These are phyloP conservation scores for Caenorhabditis macrosperma DNA, from an alignment of 2,888 invertebrate species.

Conservation along the genomic window DNA sequence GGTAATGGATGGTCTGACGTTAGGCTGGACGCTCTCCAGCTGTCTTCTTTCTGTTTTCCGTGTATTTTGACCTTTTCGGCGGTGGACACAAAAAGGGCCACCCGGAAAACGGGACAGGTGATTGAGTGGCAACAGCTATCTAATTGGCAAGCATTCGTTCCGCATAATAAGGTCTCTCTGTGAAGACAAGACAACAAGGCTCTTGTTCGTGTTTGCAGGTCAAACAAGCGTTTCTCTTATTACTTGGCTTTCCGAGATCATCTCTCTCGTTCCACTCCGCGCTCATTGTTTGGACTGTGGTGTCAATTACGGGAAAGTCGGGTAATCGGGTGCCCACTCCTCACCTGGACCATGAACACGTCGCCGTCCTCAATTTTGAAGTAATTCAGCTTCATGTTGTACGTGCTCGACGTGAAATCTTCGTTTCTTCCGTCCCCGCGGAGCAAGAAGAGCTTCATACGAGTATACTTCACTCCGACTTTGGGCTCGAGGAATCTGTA, in stretches of 20 bases:
- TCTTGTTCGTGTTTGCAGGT: slow-evolving; percentile 39
- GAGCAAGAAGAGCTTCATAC: slow-evolving; percentile 67
- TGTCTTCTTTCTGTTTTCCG: slow-evolving; percentile 9
- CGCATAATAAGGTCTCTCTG: slow-evolving; percentile 16
- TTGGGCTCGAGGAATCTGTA: slow-evolving; percentile 77
- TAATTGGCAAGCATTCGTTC: slow-evolving; percentile 43
- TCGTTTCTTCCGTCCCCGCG: slow-evolving; percentile 66
- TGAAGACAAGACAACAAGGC: slow-evolving; percentile 24
- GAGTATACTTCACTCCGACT: slow-evolving; percentile 63
- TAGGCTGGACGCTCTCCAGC: not conserved
- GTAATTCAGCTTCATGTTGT: slow-evolving; percentile 72
- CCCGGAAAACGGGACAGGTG: slow-evolving; percentile 40
- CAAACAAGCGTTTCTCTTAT: slow-evolving; percentile 52
- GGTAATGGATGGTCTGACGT: not conserved
- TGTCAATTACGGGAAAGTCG: slow-evolving; percentile 40
- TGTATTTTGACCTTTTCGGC: slow-evolving; percentile 19
- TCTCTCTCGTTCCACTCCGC: slow-evolving; percentile 23
- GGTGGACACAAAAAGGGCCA: slow-evolving; percentile 9
- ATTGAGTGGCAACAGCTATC: slow-evolving; percentile 34
- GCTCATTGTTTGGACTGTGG: slow-evolving; percentile 26
- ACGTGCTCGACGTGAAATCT: slow-evolving; percentile 52
- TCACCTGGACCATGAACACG: slow-evolving; percentile 74
- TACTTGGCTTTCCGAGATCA: slow-evolving; percentile 38
- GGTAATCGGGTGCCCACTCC: not conserved
- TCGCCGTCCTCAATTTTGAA: slow-evolving; percentile 80